Evolutionary conservation across 2,888 invertebrate genomes (phyloP), one percentile per base, ranked within the genome.

Genomic region (Carpatolechia fugitivella): DNA sequence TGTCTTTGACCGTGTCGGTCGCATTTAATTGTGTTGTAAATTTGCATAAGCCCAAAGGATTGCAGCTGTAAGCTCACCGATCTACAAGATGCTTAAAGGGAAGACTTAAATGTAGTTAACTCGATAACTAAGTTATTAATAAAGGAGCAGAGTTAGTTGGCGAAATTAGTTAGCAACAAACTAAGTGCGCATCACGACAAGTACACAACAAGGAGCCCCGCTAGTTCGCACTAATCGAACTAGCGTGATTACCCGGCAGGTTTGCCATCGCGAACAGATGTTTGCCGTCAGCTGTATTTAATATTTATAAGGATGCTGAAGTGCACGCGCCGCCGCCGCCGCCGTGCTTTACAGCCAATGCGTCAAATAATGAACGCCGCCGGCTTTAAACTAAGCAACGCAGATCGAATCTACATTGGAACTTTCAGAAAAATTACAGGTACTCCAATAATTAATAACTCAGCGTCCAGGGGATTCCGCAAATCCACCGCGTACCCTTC

Each of bases 401-500:
- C n/a, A n/a, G n/a, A n/a, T n/a, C n/a, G n/a, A n/a, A n/a, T n/a
- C n/a, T n/a, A n/a, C n/a, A n/a, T n/a, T n/a, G n/a, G n/a, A n/a
- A n/a, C n/a, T n/a, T n/a, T n/a, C n/a, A n/a, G n/a, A n/a, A n/a
- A n/a, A n/a, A n/a, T n/a, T n/a, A n/a, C n/a, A n/a, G n/a, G n/a
- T n/a, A n/a, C n/a, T 6, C n/a, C 7, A 31, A 49, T 38, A 51
- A 51, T 14, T 40, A 51, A 38, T 30, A 51, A 29, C 14, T 38
- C 13, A 11, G 16, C 20, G 69, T 68, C 71, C 68, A 56, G 66
- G 65, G 63, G 71, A 69, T 72, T 73, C 66, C 70, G 61, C 68
- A 74, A 80, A 78, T 76, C 70, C 74, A 70, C 71, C 68, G 62
- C 66, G 66, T 71, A 78, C 80, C 82, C 79, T 80, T 85, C 82